Evolutionary conservation across 1,140 invertebrate genomes (phyloP).

Genomic region (Monochamus saltuarius): DNA sequence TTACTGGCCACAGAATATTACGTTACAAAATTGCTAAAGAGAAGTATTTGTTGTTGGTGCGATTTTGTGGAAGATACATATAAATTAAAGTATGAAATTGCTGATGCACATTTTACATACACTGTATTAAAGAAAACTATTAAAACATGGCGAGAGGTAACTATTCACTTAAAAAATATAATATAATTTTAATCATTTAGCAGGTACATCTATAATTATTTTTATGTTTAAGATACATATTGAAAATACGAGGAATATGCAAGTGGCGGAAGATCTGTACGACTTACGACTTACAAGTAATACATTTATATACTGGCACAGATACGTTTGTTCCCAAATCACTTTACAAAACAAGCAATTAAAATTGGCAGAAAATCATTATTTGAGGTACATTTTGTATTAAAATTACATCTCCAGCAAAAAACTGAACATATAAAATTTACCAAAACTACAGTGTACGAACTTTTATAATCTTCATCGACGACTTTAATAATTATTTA

Average conservation of each 20-base stretch:
- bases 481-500: too few relatives aligned
- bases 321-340: slow-evolving; percentile 51
- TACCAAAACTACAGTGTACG: too few relatives aligned
- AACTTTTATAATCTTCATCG: too few relatives aligned
- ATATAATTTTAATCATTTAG: too few relatives aligned
- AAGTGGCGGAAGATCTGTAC: slow-evolving; percentile 64
- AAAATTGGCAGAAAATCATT: slow-evolving; percentile 56
- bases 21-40: slow-evolving; percentile 54
- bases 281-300: slow-evolving; percentile 57
- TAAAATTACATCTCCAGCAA: too few relatives aligned
- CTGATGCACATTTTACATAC: slow-evolving; percentile 35
- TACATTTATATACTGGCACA: slow-evolving; percentile 56
- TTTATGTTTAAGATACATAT: slow-evolving; percentile 30
- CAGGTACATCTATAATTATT: too few relatives aligned
- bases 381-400: slow-evolving; percentile 44
- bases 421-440: too few relatives aligned
- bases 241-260: slow-evolving; percentile 35
- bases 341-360: slow-evolving; percentile 54
- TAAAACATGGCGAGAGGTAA: slow-evolving; percentile 25
- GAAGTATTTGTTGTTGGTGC: slow-evolving; percentile 52
- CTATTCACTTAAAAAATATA: too few relatives aligned
- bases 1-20: slow-evolving; percentile 36
- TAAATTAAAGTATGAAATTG: slow-evolving; percentile 37
- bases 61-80: slow-evolving; percentile 49
- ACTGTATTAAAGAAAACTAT: slow-evolving; percentile 40